Conservation (phyloP, 2,113 vertebrate genomes). For the Phaethon lepturus region DNA sequence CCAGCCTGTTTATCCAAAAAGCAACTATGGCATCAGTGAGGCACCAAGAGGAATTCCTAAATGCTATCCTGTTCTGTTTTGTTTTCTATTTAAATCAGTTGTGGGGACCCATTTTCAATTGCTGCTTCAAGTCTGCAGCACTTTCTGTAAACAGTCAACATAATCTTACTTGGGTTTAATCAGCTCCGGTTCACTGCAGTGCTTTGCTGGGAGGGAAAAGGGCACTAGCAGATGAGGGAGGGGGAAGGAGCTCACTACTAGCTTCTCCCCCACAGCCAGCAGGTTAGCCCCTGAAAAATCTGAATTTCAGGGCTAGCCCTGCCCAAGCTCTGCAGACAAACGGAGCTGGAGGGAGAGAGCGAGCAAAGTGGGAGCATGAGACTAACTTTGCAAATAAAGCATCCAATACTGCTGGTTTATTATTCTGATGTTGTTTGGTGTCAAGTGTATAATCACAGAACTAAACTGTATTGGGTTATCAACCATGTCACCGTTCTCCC, state of each 20-base stretch:
- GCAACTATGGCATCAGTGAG: not conserved
- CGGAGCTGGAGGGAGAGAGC: not conserved
- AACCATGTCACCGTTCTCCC: rapidly evolving
- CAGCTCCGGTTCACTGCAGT: not conserved
- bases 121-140: not conserved
- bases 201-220: not conserved
- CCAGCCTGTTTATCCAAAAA: not conserved
- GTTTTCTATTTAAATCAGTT: not conserved
- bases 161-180: not conserved
- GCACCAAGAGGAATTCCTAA: not conserved
- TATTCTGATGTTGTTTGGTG: not conserved
- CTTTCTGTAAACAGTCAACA: not conserved
- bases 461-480: not conserved
- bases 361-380: not conserved
- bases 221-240: not conserved
- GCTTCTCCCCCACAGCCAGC: not conserved
- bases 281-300: not conserved
- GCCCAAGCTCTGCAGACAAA: not conserved
- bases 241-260: not conserved
- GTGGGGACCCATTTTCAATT: not conserved
- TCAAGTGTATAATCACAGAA: not conserved
- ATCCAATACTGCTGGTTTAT: not conserved
- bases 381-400: not conserved
- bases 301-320: not conserved
- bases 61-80: not conserved